Evolutionary conservation across 2,888 invertebrate species (phyloP), one percentile per base, ranked within the genome.

Genomic region (Mycogona germanica): DNA sequence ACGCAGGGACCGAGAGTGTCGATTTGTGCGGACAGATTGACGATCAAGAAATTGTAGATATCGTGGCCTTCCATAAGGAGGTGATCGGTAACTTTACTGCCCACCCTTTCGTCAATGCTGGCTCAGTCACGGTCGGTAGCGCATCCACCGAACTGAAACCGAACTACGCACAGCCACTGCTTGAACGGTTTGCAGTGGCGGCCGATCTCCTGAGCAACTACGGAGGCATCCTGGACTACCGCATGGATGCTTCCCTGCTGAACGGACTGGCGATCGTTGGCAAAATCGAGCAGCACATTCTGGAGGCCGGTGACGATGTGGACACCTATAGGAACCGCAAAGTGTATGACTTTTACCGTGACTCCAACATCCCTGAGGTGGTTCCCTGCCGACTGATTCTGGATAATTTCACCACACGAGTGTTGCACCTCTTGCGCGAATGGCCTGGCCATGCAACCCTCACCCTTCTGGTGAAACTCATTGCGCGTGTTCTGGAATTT

Each of bases 371-470:
- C 0, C 73, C 78, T 0, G 87, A 92, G 71, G 81, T 83, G 0
- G 77, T 78, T 51, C 76, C 78, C 47, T 86, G 88, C 62, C 73
- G 79, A 9, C 78, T 82, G 1, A 69, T 89, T 5, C 68, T 95
- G 54, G 74, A 78, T 12, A 73, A 72, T 54, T 76, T 92, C n/a
- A 75, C 75, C 57, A 66, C 69, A 1, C 75, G 77, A 47, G 78
- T 84, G 0, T 68, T 72, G 9, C 75, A 77, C 44, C 70, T 93
- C 46, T 70, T 88, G 29, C 71, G 74, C 0, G 80, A 87, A 61
- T 95, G 89, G 87, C 87, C 92, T 0, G 89, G 88, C 59, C 88
- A 95, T 73, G 92, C 95, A 0, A 83, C 85, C 0, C 70, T 96
- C n/a, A n/a, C n/a, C n/a, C n/a, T n/a, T n/a, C 57, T 70, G 53